Percentiles rank a stretch among this genome's conserved stretches.
These are phyloP conservation scores for Anthrax anthrax DNA, from an alignment of 2,888 invertebrate species.

Conservation along the genomic window DNA sequence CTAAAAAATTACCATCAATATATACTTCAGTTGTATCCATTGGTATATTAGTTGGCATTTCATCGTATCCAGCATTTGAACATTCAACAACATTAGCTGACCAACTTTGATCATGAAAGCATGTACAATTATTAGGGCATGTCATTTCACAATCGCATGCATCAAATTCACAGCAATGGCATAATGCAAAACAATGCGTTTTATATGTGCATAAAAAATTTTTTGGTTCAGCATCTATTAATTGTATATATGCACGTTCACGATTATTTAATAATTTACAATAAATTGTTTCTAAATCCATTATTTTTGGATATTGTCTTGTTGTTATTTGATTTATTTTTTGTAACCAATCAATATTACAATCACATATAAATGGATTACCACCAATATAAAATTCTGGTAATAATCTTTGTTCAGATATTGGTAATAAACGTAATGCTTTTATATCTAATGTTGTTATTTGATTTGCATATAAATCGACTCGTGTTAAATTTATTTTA, in stretches of 20 bases:
- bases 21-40: conserved; percentile 94
- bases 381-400: conserved; percentile 88
- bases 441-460: conserved; percentile 81
- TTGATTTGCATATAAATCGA: conserved; percentile 85
- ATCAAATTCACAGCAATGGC: conserved; percentile 93
- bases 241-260: conserved; percentile 68
- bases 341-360: conserved; percentile 92
- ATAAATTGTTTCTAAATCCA: conserved; percentile 79
- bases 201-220: conserved; percentile 87
- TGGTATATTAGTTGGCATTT: conserved; percentile 75
- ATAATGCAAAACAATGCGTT: conserved; percentile 85
- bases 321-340: conserved; percentile 75
- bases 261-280: conserved; percentile 77
- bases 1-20: conserved; percentile 82
- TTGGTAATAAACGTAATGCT: conserved; percentile 67
- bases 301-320: conserved; percentile 76
- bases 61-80: conserved; percentile 63
- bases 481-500: conserved; percentile 76
- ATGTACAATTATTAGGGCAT: conserved; percentile 85
- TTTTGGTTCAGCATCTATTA: conserved; percentile 73
- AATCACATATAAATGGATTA: conserved; percentile 89
- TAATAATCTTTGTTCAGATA: conserved; percentile 54
- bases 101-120: conserved; percentile 91
- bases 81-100: conserved; percentile 87
- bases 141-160: conserved; percentile 97